phyloP scores from a whole-genome alignment of 2,888 invertebrate species.

The Oeneis ivallda region DNA sequence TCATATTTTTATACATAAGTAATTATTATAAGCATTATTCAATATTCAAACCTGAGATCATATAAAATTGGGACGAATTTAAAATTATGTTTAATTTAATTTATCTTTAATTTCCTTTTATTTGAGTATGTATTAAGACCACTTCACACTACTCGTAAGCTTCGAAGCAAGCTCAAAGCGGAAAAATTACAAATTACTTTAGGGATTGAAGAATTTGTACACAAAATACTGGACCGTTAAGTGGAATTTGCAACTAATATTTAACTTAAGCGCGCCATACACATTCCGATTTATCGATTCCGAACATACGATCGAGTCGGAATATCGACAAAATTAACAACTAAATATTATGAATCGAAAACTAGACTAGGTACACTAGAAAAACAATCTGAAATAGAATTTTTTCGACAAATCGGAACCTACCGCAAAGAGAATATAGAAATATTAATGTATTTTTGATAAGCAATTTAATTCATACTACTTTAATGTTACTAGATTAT shows the following conservation, averaged over 20 bases:
- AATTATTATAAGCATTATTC: background rate
- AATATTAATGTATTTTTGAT: constrained; percentile 14
- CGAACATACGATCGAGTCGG: background rate
- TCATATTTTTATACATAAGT: constrained; percentile 11
- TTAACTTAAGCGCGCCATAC: constrained; percentile 11
- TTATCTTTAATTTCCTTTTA: constrained; percentile 15
- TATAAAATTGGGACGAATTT: constrained; percentile 4
- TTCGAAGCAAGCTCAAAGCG: constrained; percentile 26
- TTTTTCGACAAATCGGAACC: constrained; percentile 16
- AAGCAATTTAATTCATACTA: constrained; percentile 3
- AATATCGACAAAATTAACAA: background rate
- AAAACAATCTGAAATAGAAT: background rate
- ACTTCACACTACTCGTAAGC: constrained; percentile 30
- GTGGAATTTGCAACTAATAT: constrained; percentile 21
- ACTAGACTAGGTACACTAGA: constrained; percentile 1
- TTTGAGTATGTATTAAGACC: constrained; percentile 16
- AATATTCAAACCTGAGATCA: constrained; percentile 12
- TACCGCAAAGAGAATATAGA: background rate
- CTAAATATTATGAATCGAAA: background rate
- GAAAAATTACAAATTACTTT: constrained; percentile 27
- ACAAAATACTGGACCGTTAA: constrained; percentile 40
- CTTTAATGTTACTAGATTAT: constrained; percentile 17
- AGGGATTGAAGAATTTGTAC: constrained; percentile 38
- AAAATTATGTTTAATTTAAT: constrained; percentile 7
- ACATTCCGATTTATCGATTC: constrained; percentile 15